These are phyloP conservation scores for Nemurella pictetii DNA, from an alignment of 2,888 invertebrate species.

Conservation along the genomic window DNA sequence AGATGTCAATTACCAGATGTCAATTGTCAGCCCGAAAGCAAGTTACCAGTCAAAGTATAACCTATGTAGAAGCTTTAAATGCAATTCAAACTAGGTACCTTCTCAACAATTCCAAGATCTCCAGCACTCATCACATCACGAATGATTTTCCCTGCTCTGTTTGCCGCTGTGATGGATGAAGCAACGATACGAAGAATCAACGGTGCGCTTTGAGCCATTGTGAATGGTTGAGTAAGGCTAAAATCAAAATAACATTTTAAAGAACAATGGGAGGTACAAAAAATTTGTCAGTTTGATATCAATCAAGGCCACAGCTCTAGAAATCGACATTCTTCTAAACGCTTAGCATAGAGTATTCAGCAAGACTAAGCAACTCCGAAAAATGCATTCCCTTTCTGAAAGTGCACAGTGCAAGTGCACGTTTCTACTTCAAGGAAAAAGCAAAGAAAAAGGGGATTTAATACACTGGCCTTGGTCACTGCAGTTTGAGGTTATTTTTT, in stretches of 20 bases:
- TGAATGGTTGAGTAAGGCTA: not conserved
- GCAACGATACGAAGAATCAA: constrained; percentile 73
- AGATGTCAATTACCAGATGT: not conserved
- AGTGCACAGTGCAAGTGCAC: not conserved
- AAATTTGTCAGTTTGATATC: not conserved
- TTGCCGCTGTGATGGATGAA: constrained; percentile 77
- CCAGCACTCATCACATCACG: constrained; percentile 88
- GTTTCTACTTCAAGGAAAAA: not conserved
- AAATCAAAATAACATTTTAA: not conserved
- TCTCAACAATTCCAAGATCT: constrained; percentile 88
- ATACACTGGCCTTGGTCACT: not conserved
- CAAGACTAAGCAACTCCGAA: not conserved
- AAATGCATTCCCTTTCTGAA: not conserved
- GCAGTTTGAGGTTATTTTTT: not conserved
- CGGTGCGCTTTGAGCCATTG: constrained; percentile 66
- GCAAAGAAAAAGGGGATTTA: not conserved
- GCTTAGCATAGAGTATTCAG: not conserved
- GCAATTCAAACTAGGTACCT: too few relatives aligned
- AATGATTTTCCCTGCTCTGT: constrained; percentile 85
- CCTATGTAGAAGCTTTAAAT: too few relatives aligned
- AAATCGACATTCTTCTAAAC: not conserved
- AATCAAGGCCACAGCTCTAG: too few relatives aligned
- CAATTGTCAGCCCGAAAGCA: too few relatives aligned
- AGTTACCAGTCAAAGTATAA: too few relatives aligned
- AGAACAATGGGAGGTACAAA: too few relatives aligned